Evolutionary conservation across 2,113 vertebrate species (phyloP).

Genomic region (Megalops atlanticus): DNA sequence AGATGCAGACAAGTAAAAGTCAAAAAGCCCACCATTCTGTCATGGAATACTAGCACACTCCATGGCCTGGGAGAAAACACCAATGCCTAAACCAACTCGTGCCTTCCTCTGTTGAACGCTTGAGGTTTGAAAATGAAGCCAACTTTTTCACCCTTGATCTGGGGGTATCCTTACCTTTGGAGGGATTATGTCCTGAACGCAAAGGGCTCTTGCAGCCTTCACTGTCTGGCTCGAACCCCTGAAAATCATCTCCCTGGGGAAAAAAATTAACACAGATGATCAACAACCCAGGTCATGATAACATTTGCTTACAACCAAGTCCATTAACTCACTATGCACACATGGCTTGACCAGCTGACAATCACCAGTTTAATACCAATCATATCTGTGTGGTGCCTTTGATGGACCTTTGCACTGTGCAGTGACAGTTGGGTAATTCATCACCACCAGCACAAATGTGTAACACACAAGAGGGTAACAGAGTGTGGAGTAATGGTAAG

Average conservation of each 20-base stretch:
- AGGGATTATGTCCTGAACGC: conserved; percentile 72
- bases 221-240: conserved; percentile 80
- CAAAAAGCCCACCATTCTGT: too few species aligned
- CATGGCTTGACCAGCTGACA: neutral
- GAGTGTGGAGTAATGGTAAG: too few species aligned
- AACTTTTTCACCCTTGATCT: neutral
- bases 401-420: too few species aligned
- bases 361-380: neutral
- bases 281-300: conserved; percentile 45
- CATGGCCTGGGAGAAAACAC: too few species aligned
- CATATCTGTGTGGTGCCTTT: too few species aligned
- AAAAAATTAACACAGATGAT: conserved; percentile 45
- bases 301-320: neutral
- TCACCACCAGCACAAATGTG: too few species aligned
- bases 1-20: too few species aligned
- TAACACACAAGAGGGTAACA: too few species aligned
- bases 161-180: conserved; percentile 74
- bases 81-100: neutral
- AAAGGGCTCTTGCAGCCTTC: conserved; percentile 63
- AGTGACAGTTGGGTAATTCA: too few species aligned
- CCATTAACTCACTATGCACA: neutral
- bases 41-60: too few species aligned
- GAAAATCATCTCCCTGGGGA: conserved; percentile 80
- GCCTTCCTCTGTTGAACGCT: neutral
- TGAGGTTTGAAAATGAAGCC: neutral